Percentiles rank a stretch among this genome's conserved stretches.
phyloP scores from a whole-genome alignment of 2,888 invertebrate genomes.

The Heliconius erato region DNA sequence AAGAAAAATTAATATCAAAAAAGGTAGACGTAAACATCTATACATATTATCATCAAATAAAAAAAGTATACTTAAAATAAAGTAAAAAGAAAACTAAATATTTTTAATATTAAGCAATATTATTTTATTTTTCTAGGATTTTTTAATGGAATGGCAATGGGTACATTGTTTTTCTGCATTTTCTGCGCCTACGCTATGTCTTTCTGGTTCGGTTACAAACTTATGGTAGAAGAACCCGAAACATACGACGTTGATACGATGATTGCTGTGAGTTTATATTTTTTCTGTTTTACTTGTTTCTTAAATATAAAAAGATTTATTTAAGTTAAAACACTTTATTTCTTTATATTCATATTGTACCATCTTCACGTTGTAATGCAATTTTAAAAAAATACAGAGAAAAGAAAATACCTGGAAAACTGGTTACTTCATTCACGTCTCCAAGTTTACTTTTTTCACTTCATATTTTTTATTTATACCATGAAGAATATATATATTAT shows the following conservation, averaged over 20 bases:
- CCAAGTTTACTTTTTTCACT: too few species aligned
- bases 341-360: not conserved
- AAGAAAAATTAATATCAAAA: constrained; percentile 88
- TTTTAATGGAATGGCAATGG: constrained; percentile 89
- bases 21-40: constrained; percentile 73
- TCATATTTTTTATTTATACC: too few species aligned
- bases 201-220: constrained; percentile 93
- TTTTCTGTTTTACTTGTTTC: not conserved
- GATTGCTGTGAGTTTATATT: constrained; percentile 87
- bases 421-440: too few species aligned
- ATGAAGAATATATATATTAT: too few species aligned
- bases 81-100: not conserved
- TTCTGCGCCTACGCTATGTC: constrained; percentile 92
- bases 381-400: too few species aligned
- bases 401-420: too few species aligned
- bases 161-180: constrained; percentile 90
- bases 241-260: constrained; percentile 88
- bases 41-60: not conserved
- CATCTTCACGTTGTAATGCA: too few species aligned
- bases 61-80: too few species aligned
- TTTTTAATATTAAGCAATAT: not conserved
- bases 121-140: constrained; percentile 73
- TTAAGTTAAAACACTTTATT: not conserved
- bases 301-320: not conserved
- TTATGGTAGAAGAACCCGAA: constrained; percentile 86